Evolutionary conservation across 2,888 invertebrate species (phyloP), one percentile per base, ranked within the genome.

Genomic region (Phalera bucephala): DNA sequence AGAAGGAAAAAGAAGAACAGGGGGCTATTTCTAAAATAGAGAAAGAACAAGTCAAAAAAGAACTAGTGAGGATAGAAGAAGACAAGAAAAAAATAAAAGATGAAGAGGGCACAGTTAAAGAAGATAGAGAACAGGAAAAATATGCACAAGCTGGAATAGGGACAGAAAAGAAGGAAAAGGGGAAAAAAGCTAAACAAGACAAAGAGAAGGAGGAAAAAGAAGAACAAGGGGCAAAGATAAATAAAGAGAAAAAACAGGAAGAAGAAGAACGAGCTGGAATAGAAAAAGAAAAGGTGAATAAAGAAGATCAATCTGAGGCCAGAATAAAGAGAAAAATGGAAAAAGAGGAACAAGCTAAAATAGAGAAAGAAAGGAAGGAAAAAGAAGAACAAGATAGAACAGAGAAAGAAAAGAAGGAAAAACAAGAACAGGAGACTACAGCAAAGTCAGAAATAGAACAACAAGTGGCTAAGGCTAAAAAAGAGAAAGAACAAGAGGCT

Each of bases 181-280:
- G 12, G 10, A 8, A 30, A n/a, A n/a, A n/a, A 23, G 29, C 9
- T 0, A 37, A 33, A 31, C 11, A 22, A 13, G 31, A 27, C 19
- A 48, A 25, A 14, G 25, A 14, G 33, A 36, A 40, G 12, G 10
- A 31, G 14, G 29, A 46, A 13, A 8, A 13, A 8, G 20, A 40
- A 14, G 29, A 36, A 31, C 20, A 12, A 10, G 19, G 36, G n/a
- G 11, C 15, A 9, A 15, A 15, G 28, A 28, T 5, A 11, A 7
- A 21, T 2, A 7, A 3, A 21, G 21, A 7, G 3, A 17, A 21
- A 7, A 7, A 21, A 2, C 8, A 31, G 8, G 11, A 19, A 11
- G 26, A 14, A n/a, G 9, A 28, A 19, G 2, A 13, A 12, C 2
- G 23, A 7, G 14, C 2, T 21, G 35, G 38, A 7, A 23, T 14